Conservation (phyloP, 2,113 vertebrate species). For the Phasianus colchicus region DNA sequence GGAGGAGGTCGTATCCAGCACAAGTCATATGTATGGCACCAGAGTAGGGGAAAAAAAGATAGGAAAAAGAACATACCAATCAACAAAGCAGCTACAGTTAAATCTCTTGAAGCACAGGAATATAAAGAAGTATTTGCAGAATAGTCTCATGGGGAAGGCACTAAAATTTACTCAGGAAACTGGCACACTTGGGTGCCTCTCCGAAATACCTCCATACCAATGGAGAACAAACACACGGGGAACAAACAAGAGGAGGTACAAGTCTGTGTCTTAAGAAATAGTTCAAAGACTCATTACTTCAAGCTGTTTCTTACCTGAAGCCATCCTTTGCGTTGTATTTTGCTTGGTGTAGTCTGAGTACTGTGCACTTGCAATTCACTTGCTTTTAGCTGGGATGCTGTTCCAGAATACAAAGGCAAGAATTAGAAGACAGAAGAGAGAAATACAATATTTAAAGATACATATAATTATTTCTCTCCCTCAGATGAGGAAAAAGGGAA, state of each 20-base stretch:
- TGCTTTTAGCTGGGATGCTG: conserved; percentile 55
- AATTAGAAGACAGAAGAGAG: background rate
- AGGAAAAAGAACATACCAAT: background rate
- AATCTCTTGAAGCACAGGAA: background rate
- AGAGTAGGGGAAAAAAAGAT: background rate
- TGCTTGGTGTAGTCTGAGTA: conserved; percentile 84
- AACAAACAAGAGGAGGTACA: background rate
- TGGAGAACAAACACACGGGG: background rate
- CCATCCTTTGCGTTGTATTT: conserved; percentile 90
- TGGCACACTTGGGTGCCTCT: background rate
- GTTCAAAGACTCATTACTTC: background rate
- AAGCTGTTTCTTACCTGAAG: conserved; percentile 83
- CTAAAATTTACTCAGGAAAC: background rate
- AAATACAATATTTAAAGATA: background rate
- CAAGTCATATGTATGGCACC: fast-evolving
- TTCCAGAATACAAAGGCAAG: conserved; percentile 7
- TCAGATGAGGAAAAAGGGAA: background rate
- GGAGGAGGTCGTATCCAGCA: background rate
- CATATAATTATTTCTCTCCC: fast-evolving
- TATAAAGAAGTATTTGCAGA: background rate
- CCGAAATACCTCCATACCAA: background rate
- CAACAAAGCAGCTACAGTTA: background rate
- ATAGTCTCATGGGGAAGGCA: background rate
- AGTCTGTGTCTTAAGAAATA: background rate
- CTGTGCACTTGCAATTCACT: conserved; percentile 59